Evolutionary conservation across 2,888 invertebrate species (phyloP).

Genomic region (Harmothoe impar): DNA sequence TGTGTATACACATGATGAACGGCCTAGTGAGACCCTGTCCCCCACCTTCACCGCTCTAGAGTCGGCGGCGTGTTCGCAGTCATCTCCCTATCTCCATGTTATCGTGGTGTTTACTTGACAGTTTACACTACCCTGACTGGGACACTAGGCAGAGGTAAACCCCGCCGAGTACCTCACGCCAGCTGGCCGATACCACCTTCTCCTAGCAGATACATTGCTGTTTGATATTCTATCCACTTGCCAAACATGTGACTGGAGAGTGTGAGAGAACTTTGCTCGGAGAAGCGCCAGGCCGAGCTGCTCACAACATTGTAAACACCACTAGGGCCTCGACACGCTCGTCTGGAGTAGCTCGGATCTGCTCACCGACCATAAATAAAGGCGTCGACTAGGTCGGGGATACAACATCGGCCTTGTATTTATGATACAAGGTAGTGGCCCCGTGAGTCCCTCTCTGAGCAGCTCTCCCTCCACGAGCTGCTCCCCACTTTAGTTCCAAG

Average conservation of each 20-base stretch:
- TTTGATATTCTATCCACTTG: background rate
- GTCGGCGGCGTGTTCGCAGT: slow-evolving; percentile 20
- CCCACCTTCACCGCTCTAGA: background rate
- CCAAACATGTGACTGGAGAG: background rate
- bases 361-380: slow-evolving; percentile 46
- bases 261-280: background rate
- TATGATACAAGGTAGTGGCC: slow-evolving; percentile 37
- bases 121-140: slow-evolving; percentile 41
- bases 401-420: slow-evolving; percentile 48
- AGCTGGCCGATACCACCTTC: background rate
- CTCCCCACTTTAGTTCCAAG: background rate
- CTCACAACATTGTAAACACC: slow-evolving; percentile 38
- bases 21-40: background rate
- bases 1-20: slow-evolving; percentile 39
- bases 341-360: slow-evolving; percentile 22
- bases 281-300: background rate
- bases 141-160: slow-evolving; percentile 35
- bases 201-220: background rate
- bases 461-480: background rate
- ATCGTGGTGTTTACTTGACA: slow-evolving; percentile 51
- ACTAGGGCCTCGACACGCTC: background rate
- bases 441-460: background rate
- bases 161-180: slow-evolving; percentile 2
- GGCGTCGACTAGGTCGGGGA: slow-evolving; percentile 34
- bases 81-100: background rate